Evolutionary conservation across 2,113 vertebrate genomes (phyloP), one percentile per base, ranked within the genome.

Genomic region (Malurus elegans): DNA sequence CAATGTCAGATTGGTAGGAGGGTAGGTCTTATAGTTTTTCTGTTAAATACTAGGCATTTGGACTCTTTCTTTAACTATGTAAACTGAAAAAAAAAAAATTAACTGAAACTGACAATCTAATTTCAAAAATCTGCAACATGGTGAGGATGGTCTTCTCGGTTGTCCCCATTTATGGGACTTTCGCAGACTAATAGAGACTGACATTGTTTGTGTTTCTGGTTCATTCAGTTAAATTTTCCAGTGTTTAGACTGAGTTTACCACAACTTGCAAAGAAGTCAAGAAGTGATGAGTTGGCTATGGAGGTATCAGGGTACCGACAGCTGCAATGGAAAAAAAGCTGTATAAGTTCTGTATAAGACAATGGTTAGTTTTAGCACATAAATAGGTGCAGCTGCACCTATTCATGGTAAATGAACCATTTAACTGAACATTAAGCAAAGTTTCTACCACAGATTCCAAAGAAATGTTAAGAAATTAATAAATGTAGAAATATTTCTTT

Each of bases 251-350:
- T 67, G 10, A 75, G 15, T 50, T 90, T 70, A 53, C 3, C 14
- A 28, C 24, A 51, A 2, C 12, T 21, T 74, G 50, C 11, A 29
- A 69, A 56, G 81, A 90, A 10, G 9, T 26, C 45, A 87, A n/a
- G 10, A 9, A 66, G 11, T 2, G 4, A 32, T 48, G 3, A 48
- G 8, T 47, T 75, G 20, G 26, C 36, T 51, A 18, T 0, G 2
- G 21, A 36, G 57, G 40, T 57, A 53, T 9, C 10, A 69, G 9
- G 2, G 3, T 73, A 18, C 12, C 45, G 13, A 32, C 1, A 71
- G 4, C 10, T 84, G 18, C 6, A 81, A 13, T 6, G 7, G 24
- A 50, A 80, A 65, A 45, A 70, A 31, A 44, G n/a, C 15, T 48
- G 0, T 32, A 17, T 10, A 54, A 82, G 7, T 42, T 54, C 25